Evolutionary conservation across 1,140 invertebrate genomes (phyloP).

Genomic region (Trialeurodes vaporariorum): DNA sequence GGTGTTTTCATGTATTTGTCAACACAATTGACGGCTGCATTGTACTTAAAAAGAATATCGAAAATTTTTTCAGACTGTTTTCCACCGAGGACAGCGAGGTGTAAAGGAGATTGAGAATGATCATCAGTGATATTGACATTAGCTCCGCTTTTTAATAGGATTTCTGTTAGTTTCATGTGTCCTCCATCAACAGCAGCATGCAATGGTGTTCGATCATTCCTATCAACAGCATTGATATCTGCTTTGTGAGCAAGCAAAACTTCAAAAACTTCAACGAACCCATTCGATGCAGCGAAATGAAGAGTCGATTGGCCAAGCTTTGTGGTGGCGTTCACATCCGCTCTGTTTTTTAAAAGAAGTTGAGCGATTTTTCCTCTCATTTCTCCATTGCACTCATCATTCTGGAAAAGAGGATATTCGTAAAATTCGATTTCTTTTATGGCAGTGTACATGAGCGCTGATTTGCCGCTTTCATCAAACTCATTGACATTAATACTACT

Average conservation of each 20-base stretch:
- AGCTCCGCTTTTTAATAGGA: conserved; percentile 8
- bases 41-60: conserved; percentile 30
- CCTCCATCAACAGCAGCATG: conserved; percentile 1
- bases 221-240: conserved; percentile 8
- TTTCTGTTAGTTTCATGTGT: background rate
- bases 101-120: conserved; percentile 14
- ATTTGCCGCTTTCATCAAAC: no score
- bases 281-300: conserved; percentile 16
- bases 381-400: no score
- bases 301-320: no score
- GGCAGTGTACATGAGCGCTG: no score
- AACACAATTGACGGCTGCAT: conserved; percentile 26
- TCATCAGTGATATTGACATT: conserved; percentile 3
- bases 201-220: background rate
- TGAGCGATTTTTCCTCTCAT: no score
- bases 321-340: no score
- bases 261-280: conserved; percentile 38
- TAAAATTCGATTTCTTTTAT: no score
- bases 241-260: conserved; percentile 6
- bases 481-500: no score
- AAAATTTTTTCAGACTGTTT: conserved; percentile 32
- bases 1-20: conserved; percentile 43
- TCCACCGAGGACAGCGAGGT: conserved; percentile 49
- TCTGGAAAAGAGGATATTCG: no score
- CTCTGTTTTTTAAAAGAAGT: no score